These are phyloP conservation scores for Tromatobia lineatoria DNA, from an alignment of 2,888 invertebrate species.

Conservation along the genomic window DNA sequence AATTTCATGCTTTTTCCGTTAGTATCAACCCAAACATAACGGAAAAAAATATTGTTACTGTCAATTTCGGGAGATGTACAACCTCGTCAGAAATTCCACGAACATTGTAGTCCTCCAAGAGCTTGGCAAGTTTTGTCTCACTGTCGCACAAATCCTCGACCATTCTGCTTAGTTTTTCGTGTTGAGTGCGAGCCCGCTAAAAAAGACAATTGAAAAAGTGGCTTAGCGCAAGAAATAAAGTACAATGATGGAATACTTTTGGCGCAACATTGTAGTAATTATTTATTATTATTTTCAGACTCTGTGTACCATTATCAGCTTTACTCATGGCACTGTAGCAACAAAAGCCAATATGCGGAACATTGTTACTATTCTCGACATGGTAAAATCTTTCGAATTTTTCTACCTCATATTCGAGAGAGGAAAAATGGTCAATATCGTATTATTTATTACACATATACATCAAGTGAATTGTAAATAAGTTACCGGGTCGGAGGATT, in stretches of 20 bases:
- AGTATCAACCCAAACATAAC: constrained; percentile 55
- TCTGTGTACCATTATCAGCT: no score
- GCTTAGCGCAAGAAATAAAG: not conserved
- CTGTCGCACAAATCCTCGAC: constrained; percentile 90
- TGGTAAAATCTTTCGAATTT: not conserved
- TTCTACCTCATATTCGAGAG: no score
- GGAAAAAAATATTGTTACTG: constrained; percentile 1
- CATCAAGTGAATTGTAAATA: no score
- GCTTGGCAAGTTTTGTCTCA: constrained; percentile 88
- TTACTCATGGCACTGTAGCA: no score
- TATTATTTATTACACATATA: no score
- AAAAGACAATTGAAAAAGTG: constrained; percentile 18
- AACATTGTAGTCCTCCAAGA: constrained; percentile 85
- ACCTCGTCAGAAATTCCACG: constrained; percentile 80
- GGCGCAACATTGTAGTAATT: no score
- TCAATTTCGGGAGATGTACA: constrained; percentile 45
- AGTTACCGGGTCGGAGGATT: constrained; percentile 90
- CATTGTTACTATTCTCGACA: no score
- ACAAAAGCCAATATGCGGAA: no score
- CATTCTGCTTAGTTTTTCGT: constrained; percentile 89
- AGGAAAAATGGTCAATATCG: no score
- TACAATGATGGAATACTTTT: no score
- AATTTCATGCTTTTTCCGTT: constrained; percentile 72
- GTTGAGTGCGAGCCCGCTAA: constrained; percentile 84
- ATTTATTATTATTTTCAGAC: no score